These are phyloP conservation scores for Mastigias papua DNA, from an alignment of 30 jellyfish, hydroid and myxozoan genomes.

Conservation along the genomic window DNA sequence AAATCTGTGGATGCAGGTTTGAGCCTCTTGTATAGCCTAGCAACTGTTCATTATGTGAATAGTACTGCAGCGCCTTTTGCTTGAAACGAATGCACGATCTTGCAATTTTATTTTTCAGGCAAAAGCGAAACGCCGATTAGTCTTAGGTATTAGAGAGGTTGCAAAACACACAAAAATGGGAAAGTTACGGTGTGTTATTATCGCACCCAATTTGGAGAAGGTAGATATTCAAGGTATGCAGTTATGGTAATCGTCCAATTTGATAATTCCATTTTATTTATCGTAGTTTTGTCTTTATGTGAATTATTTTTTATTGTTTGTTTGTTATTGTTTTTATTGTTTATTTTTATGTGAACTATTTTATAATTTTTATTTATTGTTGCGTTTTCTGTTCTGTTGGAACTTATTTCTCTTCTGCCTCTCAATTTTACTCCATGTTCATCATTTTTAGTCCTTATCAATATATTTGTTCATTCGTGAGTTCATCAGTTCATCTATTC, in stretches of 20 bases:
- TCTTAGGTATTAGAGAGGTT: conserved; percentile 91
- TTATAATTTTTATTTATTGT: no score
- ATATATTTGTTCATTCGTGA: background rate
- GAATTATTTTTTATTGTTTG: no score
- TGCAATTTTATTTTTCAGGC: conserved; percentile 51
- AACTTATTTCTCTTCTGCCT: background rate
- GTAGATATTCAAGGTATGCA: conserved; percentile 76
- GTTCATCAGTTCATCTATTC: background rate
- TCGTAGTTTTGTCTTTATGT: no score
- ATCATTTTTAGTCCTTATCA: background rate
- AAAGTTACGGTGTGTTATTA: conserved; percentile 73
- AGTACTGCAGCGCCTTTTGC: no score
- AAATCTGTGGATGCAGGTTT: no score
- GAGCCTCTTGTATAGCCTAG: no score
- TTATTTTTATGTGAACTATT: no score
- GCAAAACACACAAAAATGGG: conserved; percentile 71
- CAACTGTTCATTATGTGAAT: no score
- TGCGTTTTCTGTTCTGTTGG: no score
- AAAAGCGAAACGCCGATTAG: conserved; percentile 81
- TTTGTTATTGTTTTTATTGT: no score
- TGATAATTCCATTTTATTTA: background rate
- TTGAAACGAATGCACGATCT: no score
- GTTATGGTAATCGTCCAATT: background rate
- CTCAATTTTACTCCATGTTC: background rate
- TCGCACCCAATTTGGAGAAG: conserved; percentile 92